Evolutionary conservation across 2,888 invertebrate genomes (phyloP), one percentile per base, ranked within the genome.

Genomic region (Salpingus planirostris): DNA sequence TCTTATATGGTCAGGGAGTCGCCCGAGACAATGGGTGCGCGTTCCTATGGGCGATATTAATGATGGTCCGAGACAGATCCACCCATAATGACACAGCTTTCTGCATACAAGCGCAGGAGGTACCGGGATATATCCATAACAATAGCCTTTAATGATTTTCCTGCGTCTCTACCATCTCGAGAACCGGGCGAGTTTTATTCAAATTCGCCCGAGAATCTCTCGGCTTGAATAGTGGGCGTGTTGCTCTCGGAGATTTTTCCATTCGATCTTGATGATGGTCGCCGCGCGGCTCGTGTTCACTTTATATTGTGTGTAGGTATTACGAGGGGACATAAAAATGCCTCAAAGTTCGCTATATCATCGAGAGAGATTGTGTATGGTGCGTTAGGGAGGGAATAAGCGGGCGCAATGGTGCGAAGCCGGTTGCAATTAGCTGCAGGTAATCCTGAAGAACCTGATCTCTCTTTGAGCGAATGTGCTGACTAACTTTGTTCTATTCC

Each of bases 51-150:
- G 25, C 7, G 26, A 35, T 35, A 35, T 35, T 39, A 29, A 39
- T 39, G 39, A 35, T 39, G 29, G 29, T 23, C 27, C 21, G 31
- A 39, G 30, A 37, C 34, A 37, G 37, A 26, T 38, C 40, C 37
- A 34, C 40, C 40, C 40, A 40, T 38, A 40, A 40, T 40, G 40
- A 40, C 40, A 40, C 37, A 38, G 40, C 40, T 40, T 40, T 40
- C 37, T 40, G 40, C 37, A 24, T 32, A 33, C 13, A 14, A n/a
- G n/a, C 15, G 15, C 21, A 13, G 13, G 28, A 29, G 38, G 31
- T 23, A 27, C 30, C n/a, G 14, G 24, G 31, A 38, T 29, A 43
- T 36, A 43, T 37, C 34, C 40, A 42, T 42, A 37, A 42, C 42
- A 42, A 40, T 42, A 24, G 38, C n/a, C 21, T 28, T 31, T 40